Conservation (phyloP, 2,113 vertebrate genomes). For the Ceyx melanurus region DNA sequence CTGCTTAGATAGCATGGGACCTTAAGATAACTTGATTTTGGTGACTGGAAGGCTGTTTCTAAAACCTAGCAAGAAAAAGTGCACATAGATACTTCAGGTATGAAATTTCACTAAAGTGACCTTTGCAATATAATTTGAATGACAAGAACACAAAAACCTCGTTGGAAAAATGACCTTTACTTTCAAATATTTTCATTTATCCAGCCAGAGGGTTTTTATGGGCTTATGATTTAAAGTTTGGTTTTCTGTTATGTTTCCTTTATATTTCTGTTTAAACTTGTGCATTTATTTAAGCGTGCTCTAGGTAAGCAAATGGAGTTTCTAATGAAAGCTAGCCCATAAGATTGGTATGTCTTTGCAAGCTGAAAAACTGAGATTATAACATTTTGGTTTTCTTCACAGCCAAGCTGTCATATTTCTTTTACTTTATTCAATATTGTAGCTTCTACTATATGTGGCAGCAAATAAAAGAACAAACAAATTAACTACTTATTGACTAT, state of each 20-base stretch:
- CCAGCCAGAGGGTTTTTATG: rapidly evolving
- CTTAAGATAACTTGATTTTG: neutral
- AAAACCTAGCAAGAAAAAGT: neutral
- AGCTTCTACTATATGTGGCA: neutral
- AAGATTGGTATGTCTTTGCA: neutral
- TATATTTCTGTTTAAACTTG: neutral
- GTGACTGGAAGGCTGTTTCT: neutral
- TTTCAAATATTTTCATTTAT: neutral
- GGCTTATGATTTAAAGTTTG: neutral
- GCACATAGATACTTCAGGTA: neutral
- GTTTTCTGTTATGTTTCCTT: neutral
- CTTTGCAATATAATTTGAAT: constrained; percentile 15
- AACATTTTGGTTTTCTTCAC: neutral
- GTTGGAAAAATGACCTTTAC: neutral
- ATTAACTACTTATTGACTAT: neutral
- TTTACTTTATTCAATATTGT: neutral
- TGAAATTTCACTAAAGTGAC: constrained; percentile 28
- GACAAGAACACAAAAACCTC: neutral
- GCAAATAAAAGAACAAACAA: neutral
- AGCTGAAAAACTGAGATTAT: neutral
- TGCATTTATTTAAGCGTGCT: neutral
- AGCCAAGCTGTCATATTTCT: neutral
- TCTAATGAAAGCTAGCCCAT: neutral
- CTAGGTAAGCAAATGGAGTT: neutral
- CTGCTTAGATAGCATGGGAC: neutral